A percentile compares a stretch with the other conserved stretches of the same genome.
Evolutionary conservation across 2,113 vertebrate genomes (phyloP).

Genomic region (Rhynchopsitta pachyrhyncha): DNA sequence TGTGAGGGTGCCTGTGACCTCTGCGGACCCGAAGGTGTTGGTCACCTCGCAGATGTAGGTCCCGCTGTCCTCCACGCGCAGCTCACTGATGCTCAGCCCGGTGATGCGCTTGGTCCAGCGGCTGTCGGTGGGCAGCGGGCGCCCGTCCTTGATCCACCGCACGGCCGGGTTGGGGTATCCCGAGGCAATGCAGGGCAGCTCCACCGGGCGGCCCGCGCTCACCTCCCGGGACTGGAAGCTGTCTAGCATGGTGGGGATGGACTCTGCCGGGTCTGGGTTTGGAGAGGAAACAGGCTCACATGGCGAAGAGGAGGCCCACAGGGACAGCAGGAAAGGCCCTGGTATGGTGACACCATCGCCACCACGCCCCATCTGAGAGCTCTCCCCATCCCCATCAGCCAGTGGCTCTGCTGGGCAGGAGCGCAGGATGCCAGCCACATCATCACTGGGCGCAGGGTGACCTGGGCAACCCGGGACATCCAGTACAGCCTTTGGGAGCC

Average conservation of each 20-base stretch:
- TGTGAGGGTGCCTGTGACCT: slow-evolving; percentile 90
- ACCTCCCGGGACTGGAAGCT: slow-evolving; percentile 93
- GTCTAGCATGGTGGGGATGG: slow-evolving; percentile 91
- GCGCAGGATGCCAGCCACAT: fast-evolving
- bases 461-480: neutral
- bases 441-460: fast-evolving
- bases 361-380: fast-evolving
- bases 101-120: slow-evolving; percentile 91
- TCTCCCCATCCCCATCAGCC: fast-evolving
- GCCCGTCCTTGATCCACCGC: slow-evolving; percentile 94
- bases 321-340: neutral
- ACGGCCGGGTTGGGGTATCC: slow-evolving; percentile 94
- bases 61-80: slow-evolving; percentile 92
- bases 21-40: slow-evolving; percentile 96
- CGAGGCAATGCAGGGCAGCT: slow-evolving; percentile 93
- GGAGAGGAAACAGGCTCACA: neutral
- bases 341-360: neutral
- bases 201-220: slow-evolving; percentile 84
- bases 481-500: neutral
- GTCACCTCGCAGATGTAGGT: slow-evolving; percentile 98
- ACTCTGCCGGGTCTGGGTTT: slow-evolving; percentile 87
- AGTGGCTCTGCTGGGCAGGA: neutral
- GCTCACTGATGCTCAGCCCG: slow-evolving; percentile 89
- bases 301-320: neutral
- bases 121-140: slow-evolving; percentile 88